Evolutionary conservation across 2,113 vertebrate genomes (phyloP).

Genomic region (Leptosomus discolor): DNA sequence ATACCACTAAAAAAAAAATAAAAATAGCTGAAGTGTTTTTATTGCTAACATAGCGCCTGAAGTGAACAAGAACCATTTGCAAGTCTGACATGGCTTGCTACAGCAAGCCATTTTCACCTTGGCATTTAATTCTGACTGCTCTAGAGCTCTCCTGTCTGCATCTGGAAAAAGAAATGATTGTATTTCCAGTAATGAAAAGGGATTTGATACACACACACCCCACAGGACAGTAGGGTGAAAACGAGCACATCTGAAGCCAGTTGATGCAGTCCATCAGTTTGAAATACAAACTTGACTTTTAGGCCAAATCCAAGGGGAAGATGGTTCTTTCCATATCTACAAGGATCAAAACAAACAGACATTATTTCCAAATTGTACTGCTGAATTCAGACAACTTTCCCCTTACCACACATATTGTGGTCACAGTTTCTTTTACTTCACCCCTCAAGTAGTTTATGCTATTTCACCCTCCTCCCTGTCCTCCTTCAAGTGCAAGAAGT

Average conservation of each 20-base stretch:
- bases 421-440: neutral
- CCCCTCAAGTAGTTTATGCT: neutral
- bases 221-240: neutral
- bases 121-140: neutral
- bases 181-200: neutral
- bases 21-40: neutral
- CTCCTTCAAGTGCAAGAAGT: neutral
- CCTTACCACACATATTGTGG: neutral
- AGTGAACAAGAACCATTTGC: neutral
- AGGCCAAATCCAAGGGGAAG: neutral
- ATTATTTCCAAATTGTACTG: neutral
- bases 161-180: neutral
- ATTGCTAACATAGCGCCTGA: neutral
- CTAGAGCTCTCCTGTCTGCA: neutral
- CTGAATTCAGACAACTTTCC: neutral
- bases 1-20: neutral
- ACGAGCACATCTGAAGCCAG: neutral
- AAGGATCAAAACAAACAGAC: neutral
- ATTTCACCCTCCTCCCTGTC: neutral
- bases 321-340: neutral
- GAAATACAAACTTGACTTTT: neutral
- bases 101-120: neutral
- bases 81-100: neutral
- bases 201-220: neutral
- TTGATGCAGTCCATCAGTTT: neutral